These are phyloP conservation scores for Acanthiza pusilla DNA, from an alignment of 2,797 vertebrate genomes.

Conservation along the genomic window DNA sequence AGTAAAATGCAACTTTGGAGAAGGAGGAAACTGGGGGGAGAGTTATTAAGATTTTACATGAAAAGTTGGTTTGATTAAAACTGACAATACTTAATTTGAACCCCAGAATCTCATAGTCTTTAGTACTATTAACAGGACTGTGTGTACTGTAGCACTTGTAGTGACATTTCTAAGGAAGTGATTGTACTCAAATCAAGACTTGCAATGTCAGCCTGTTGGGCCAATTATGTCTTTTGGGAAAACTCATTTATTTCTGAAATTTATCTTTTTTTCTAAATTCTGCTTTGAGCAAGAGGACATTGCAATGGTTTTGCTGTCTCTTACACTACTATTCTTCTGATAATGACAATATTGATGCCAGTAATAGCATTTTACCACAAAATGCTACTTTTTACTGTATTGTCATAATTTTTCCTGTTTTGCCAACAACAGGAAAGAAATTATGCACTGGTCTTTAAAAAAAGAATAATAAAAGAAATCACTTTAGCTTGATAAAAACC, in stretches of 20 bases:
- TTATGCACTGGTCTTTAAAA: background rate
- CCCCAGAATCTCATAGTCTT: background rate
- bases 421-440: background rate
- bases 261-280: background rate
- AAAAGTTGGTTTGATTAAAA: background rate
- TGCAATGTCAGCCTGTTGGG: background rate
- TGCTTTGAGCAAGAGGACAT: background rate
- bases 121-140: background rate
- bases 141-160: background rate
- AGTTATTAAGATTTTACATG: background rate
- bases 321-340: background rate
- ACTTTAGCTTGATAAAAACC: background rate
- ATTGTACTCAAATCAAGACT: background rate
- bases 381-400: background rate
- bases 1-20: background rate
- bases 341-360: background rate
- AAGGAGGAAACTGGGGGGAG: rapidly evolving
- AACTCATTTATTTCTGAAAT: background rate
- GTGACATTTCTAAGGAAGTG: background rate
- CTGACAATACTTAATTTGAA: background rate
- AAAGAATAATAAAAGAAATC: background rate
- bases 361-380: slow-evolving; percentile 25
- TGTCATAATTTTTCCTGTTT: background rate
- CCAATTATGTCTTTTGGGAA: background rate
- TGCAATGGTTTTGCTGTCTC: background rate